Conservation (phyloP, 2,797 vertebrate species). For the Channa striata region DNA sequence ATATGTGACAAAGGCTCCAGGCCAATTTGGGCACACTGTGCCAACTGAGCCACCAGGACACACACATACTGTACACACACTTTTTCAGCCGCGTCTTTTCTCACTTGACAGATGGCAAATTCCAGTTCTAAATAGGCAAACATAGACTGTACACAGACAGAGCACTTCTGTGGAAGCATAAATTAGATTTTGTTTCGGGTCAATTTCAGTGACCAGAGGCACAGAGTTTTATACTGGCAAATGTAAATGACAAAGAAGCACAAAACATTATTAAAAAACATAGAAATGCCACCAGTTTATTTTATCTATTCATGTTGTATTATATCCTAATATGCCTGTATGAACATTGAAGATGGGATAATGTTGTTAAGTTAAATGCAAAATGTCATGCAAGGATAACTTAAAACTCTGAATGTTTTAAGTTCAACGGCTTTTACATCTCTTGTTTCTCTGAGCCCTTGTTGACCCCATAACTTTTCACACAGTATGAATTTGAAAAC, state of each 20-base stretch:
- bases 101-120: constrained; percentile 12
- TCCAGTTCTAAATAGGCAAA: background rate
- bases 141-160: constrained; percentile 3
- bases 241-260: background rate
- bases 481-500: background rate
- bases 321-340: constrained; percentile 14
- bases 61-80: background rate
- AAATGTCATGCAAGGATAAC: constrained; percentile 4
- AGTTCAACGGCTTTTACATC: constrained; percentile 6
- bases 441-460: background rate
- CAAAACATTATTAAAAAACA: constrained; percentile 2
- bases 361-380: constrained; percentile 10
- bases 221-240: background rate
- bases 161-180: background rate
- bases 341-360: constrained; percentile 4
- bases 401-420: constrained; percentile 1
- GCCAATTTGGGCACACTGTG: background rate
- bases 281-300: constrained; percentile 1
- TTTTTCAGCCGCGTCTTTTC: constrained; percentile 5
- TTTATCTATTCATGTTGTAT: constrained; percentile 7
- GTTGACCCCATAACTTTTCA: background rate
- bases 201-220: background rate
- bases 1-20: background rate
- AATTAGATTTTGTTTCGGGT: background rate
- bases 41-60: constrained; percentile 26